Conservation (phyloP, 2,888 invertebrate species). For the Clusia tigrina region DNA sequence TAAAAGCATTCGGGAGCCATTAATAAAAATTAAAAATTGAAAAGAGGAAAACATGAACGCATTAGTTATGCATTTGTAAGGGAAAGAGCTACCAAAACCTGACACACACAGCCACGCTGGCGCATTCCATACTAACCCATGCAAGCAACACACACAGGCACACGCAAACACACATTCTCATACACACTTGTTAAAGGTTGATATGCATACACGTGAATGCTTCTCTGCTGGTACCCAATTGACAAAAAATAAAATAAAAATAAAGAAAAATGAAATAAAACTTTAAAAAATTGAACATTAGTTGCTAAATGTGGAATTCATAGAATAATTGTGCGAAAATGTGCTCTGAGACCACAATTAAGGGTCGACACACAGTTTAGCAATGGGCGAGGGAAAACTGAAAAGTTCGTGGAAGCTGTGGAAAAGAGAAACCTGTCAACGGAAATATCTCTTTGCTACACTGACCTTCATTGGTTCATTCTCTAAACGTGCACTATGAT, state of each 20-base stretch:
- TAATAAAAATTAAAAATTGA: conserved; percentile 4
- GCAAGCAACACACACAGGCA: not conserved
- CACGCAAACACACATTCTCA: not conserved
- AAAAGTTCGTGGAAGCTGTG: not conserved
- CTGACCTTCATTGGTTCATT: too few relatives aligned
- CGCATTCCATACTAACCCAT: too few relatives aligned
- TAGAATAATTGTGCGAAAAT: conserved; percentile 49
- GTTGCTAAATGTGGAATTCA: conserved; percentile 47
- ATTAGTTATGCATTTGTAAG: conserved; percentile 7
- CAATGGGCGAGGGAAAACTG: conserved; percentile 3
- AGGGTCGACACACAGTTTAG: not conserved
- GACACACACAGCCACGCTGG: not conserved
- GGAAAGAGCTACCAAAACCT: not conserved
- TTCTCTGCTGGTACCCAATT: not conserved
- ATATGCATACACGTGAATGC: not conserved
- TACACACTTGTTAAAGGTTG: not conserved
- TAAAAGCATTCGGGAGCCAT: not conserved
- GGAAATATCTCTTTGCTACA: too few relatives aligned
- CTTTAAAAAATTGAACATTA: not conserved
- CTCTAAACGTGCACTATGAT: too few relatives aligned
- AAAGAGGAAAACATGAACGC: not conserved
- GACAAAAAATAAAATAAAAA: not conserved
- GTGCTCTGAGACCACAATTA: not conserved
- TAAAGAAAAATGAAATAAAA: not conserved
- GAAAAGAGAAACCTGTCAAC: too few relatives aligned